Percentiles rank a stretch among this genome's conserved stretches.
These are phyloP conservation scores for Saccopteryx leptura DNA, from an alignment of 2,113 vertebrate species.

Conservation along the genomic window DNA sequence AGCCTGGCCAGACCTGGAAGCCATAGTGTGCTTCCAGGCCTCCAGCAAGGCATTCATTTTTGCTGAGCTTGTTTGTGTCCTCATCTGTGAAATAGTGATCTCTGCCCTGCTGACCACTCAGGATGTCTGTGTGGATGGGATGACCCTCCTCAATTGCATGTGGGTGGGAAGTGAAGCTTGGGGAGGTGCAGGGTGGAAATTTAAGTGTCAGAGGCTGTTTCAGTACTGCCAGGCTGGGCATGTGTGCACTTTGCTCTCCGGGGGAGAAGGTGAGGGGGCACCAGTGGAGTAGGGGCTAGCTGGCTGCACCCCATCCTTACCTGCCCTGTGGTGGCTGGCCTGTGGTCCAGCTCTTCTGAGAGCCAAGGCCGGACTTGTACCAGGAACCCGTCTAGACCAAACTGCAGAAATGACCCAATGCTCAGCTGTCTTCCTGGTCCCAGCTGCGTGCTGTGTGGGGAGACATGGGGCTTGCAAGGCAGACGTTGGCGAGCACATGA, in stretches of 20 bases:
- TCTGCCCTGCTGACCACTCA: background rate
- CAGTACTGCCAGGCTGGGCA: background rate
- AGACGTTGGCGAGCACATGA: background rate
- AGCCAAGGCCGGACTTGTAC: background rate
- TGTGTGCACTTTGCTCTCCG: background rate
- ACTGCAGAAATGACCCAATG: background rate
- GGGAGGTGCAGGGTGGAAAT: background rate
- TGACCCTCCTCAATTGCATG: background rate
- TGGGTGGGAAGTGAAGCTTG: background rate
- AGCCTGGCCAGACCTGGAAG: background rate
- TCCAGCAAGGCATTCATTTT: background rate
- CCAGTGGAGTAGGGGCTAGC: background rate
- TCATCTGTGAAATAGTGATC: background rate
- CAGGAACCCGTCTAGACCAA: background rate
- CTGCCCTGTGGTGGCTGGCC: background rate
- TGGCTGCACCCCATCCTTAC: background rate
- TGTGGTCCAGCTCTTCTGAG: background rate
- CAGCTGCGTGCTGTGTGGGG: background rate
- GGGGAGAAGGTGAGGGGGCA: background rate
- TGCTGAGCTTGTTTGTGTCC: constrained; percentile 23
- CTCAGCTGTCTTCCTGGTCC: background rate
- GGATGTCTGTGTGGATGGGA: background rate
- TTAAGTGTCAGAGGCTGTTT: background rate
- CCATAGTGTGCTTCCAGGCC: background rate
- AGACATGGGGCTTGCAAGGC: background rate